phyloP scores from a whole-genome alignment of 2,888 invertebrate genomes.

The Pachycephus smyrnensis region DNA sequence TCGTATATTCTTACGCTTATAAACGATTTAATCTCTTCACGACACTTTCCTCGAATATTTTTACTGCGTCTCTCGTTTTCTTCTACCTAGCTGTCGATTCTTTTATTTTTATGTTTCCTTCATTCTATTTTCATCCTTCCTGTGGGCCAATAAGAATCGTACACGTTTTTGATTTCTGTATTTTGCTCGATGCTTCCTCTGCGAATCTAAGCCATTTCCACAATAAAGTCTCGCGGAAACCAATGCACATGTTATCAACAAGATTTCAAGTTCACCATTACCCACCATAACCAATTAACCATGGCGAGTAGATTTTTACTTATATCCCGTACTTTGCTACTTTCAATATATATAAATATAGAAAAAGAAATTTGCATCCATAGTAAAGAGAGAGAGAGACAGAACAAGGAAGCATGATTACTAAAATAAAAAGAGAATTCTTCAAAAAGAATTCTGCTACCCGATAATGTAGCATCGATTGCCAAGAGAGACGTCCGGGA shows the following conservation, averaged over 20 bases:
- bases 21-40: not conserved
- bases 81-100: too few relatives aligned
- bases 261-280: too few relatives aligned
- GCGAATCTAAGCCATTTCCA: too few relatives aligned
- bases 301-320: not conserved
- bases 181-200: too few relatives aligned
- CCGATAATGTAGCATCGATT: not conserved
- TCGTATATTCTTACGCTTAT: not conserved
- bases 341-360: not conserved
- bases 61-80: not conserved
- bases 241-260: too few relatives aligned
- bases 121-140: too few relatives aligned
- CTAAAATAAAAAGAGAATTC: not conserved
- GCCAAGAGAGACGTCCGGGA: not conserved
- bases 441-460: not conserved
- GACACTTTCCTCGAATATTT: not conserved
- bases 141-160: too few relatives aligned
- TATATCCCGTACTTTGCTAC: not conserved
- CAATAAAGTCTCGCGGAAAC: too few relatives aligned
- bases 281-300: too few relatives aligned
- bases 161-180: too few relatives aligned
- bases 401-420: not conserved
- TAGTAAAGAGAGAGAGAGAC: not conserved
- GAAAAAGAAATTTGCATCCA: not conserved
- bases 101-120: not conserved